These are phyloP conservation scores for Hirundichthys speculiger DNA, from an alignment of 2,113 vertebrate genomes.

Conservation along the genomic window DNA sequence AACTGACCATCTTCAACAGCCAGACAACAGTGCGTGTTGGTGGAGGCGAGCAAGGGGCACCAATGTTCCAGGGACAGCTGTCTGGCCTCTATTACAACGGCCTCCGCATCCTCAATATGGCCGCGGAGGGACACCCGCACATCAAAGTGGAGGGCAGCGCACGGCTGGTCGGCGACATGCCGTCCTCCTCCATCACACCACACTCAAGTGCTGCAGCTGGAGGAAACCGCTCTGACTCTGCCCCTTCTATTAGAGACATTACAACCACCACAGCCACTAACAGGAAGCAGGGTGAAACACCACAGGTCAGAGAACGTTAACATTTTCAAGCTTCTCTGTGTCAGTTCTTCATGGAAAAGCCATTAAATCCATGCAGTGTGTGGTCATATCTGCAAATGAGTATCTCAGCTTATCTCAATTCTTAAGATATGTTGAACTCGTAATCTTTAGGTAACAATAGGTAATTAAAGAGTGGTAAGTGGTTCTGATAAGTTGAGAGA, in stretches of 20 bases:
- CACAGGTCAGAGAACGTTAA: slow-evolving; percentile 71
- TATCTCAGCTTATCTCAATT: too few species aligned
- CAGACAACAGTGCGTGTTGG: slow-evolving; percentile 98
- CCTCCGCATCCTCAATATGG: slow-evolving; percentile 99
- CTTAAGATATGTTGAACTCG: slow-evolving; percentile 5
- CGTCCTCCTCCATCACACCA: slow-evolving; percentile 96
- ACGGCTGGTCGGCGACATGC: slow-evolving; percentile 97
- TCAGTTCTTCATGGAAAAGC: background rate
- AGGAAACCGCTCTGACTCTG: slow-evolving; percentile 95
- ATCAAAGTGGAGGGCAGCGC: slow-evolving; percentile 96
- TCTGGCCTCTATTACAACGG: slow-evolving; percentile 99
- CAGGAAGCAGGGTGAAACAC: slow-evolving; percentile 88
- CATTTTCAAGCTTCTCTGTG: background rate
- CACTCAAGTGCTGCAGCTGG: slow-evolving; percentile 96
- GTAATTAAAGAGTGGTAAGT: slow-evolving; percentile 52
- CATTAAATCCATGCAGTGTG: background rate
- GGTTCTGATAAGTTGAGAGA: slow-evolving; percentile 50
- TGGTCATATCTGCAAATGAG: slow-evolving; percentile 21
- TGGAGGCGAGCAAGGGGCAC: slow-evolving; percentile 87
- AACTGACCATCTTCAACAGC: slow-evolving; percentile 99
- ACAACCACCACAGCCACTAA: slow-evolving; percentile 96
- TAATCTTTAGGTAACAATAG: slow-evolving; percentile 26
- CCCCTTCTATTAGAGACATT: slow-evolving; percentile 94
- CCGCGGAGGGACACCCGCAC: slow-evolving; percentile 96
- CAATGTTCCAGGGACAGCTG: slow-evolving; percentile 98